These are phyloP conservation scores for Arbacia lixula DNA, from an alignment of 53 echinoderm and acorn worm species.

Conservation along the genomic window DNA sequence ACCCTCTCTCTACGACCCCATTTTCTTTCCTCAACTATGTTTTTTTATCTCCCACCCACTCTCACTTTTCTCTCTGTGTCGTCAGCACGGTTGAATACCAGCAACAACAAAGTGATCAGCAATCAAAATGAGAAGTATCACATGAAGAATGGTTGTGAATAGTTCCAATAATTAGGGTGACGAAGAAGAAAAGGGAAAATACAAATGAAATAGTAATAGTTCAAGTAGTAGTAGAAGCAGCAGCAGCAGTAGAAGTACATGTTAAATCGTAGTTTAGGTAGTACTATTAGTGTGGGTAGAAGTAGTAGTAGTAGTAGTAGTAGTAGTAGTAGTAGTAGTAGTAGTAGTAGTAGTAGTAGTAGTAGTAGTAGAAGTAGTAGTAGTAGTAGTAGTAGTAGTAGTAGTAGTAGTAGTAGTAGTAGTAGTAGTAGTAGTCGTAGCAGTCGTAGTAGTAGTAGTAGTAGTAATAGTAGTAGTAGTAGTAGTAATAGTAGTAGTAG, in stretches of 20 bases:
- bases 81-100: too few species aligned
- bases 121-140: too few species aligned
- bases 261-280: not conserved
- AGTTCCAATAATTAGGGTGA: too few species aligned
- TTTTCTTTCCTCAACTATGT: too few species aligned
- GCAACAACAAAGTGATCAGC: too few species aligned
- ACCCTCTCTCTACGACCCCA: not conserved
- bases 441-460: too few species aligned
- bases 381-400: not conserved
- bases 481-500: conserved; percentile 25
- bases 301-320: conserved; percentile 31
- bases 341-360: conserved; percentile 27
- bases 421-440: too few species aligned
- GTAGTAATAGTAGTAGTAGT: conserved; percentile 21
- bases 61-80: too few species aligned
- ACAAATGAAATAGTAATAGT: not conserved
- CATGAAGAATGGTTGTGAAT: too few species aligned
- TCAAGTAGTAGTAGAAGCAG: too few species aligned
- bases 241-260: conserved; percentile 13
- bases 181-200: too few species aligned
- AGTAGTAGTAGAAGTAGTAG: conserved; percentile 30
- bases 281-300: not conserved
- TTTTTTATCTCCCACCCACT: not conserved
- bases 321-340: conserved; percentile 27
- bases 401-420: not conserved